Evolutionary conservation across 2,797 vertebrate genomes (phyloP).

Genomic region (Nothura maculosa): DNA sequence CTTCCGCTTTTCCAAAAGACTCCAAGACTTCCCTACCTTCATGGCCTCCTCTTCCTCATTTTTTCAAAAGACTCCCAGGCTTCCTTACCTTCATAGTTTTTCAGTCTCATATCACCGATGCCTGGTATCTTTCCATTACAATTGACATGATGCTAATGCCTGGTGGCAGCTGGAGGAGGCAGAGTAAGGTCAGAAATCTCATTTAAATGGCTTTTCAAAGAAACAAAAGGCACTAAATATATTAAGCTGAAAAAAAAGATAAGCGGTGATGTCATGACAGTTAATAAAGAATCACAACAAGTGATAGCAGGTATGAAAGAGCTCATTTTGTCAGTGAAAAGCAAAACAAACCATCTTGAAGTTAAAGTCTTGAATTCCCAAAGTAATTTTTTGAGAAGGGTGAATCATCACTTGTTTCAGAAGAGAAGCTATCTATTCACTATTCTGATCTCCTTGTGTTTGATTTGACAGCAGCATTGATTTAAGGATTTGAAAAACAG

Average conservation of each 20-base stretch:
- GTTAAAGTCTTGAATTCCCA: not conserved
- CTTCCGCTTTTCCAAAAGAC: not conserved
- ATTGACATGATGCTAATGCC: not conserved
- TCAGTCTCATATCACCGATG: not conserved
- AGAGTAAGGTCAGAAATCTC: not conserved
- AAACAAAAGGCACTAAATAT: not conserved
- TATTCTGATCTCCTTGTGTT: not conserved
- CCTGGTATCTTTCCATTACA: not conserved
- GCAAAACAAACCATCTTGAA: constrained; percentile 1
- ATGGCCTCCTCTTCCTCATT: not conserved
- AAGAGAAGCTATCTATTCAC: not conserved
- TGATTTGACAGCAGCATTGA: constrained; percentile 14
- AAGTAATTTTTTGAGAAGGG: not conserved
- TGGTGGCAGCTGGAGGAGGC: not conserved
- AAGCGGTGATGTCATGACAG: not conserved
- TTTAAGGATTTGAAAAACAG: not conserved
- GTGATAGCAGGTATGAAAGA: not conserved
- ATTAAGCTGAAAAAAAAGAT: not conserved
- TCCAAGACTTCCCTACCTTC: too few species aligned
- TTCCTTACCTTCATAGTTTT: not conserved
- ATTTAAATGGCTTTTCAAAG: not conserved
- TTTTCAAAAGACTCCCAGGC: not conserved
- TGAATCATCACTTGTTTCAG: constrained; percentile 15
- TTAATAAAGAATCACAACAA: not conserved
- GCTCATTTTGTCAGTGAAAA: not conserved